These are phyloP conservation scores for Apotomis capreana DNA, from an alignment of 2,888 invertebrate genomes.

Conservation along the genomic window DNA sequence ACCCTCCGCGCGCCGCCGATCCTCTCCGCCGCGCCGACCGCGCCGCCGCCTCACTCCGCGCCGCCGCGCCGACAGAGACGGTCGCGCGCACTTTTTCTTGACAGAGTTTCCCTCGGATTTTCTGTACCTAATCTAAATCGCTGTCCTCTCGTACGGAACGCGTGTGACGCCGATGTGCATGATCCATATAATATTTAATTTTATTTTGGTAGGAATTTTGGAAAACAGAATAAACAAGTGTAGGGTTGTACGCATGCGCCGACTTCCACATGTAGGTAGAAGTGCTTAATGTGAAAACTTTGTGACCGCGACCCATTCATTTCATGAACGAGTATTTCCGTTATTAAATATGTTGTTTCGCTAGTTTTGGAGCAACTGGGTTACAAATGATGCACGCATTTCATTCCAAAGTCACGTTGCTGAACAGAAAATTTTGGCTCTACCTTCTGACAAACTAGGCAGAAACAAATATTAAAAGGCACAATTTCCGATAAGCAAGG, in stretches of 20 bases:
- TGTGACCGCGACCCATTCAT: conserved; percentile 58
- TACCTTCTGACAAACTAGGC: background rate
- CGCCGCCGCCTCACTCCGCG: conserved; percentile 52
- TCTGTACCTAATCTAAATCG: conserved; percentile 70
- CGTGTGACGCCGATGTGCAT: conserved; percentile 51
- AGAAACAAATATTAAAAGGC: background rate
- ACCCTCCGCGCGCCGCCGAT: conserved; percentile 63
- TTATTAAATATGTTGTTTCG: conserved; percentile 40
- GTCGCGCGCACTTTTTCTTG: conserved; percentile 69
- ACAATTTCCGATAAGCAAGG: background rate
- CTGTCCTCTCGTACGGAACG: conserved; percentile 66
- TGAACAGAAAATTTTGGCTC: background rate
- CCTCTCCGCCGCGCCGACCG: conserved; percentile 59
- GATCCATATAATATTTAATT: conserved; percentile 39
- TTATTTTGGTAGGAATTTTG: conserved; percentile 14
- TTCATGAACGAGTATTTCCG: conserved; percentile 40
- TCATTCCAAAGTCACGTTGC: background rate
- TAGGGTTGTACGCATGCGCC: conserved; percentile 43
- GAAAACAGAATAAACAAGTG: conserved; percentile 26
- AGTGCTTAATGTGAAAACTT: conserved; percentile 70
- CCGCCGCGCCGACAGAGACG: conserved; percentile 58
- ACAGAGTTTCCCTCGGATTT: conserved; percentile 73
- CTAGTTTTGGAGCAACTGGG: conserved; percentile 20
- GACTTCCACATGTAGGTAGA: conserved; percentile 52
- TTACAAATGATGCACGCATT: conserved; percentile 8